Evolutionary conservation across 1,140 invertebrate genomes (phyloP).

Genomic region (Polypedilum pembai): DNA sequence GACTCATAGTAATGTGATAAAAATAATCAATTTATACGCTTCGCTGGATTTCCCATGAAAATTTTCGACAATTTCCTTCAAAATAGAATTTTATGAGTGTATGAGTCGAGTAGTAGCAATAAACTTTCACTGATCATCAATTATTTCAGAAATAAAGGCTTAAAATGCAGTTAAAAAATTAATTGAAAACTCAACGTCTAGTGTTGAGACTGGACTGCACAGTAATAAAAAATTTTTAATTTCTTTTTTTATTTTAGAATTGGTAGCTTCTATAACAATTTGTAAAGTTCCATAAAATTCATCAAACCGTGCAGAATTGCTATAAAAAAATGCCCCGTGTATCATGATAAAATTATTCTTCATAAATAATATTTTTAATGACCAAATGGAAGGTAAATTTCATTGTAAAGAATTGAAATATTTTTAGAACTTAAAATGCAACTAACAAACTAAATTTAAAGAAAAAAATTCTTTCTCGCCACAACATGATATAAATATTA

Average conservation of each 20-base stretch:
- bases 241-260: slow-evolving; percentile 15
- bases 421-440: too few species aligned
- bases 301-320: slow-evolving; percentile 15
- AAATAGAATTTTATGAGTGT: background rate
- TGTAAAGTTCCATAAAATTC: slow-evolving; percentile 27
- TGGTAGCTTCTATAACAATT: slow-evolving; percentile 21
- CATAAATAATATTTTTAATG: slow-evolving; percentile 21
- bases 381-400: background rate
- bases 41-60: slow-evolving; percentile 14
- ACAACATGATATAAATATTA: background rate
- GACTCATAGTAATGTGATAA: slow-evolving; percentile 8
- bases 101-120: background rate
- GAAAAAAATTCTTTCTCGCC: too few species aligned
- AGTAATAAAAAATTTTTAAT: background rate
- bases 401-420: background rate
- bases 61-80: background rate
- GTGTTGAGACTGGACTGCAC: too few species aligned
- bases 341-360: slow-evolving; percentile 9
- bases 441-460: too few species aligned
- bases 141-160: background rate
- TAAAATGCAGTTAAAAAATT: slow-evolving; percentile 7
- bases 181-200: background rate
- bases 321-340: slow-evolving; percentile 7
- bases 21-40: slow-evolving; percentile 23
- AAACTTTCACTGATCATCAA: background rate